These are phyloP conservation scores for Probosciger aterrimus DNA, from an alignment of 2,113 vertebrate species.

Conservation along the genomic window DNA sequence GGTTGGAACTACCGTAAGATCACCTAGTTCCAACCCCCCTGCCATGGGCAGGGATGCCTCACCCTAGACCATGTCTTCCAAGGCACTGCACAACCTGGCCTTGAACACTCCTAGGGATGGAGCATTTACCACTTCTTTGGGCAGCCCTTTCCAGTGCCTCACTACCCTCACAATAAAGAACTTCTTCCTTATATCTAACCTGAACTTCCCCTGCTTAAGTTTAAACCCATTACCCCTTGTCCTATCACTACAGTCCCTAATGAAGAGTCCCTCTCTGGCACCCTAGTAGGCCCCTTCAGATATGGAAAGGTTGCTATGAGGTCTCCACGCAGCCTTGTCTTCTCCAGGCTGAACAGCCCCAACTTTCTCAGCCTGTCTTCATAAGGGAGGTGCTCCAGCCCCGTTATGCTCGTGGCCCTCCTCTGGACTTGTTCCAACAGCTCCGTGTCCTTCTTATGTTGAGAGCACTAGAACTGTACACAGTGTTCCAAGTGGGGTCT, in stretches of 20 bases:
- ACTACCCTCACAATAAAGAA: not conserved
- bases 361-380: not conserved
- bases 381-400: not conserved
- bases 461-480: not conserved
- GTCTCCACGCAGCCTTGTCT: not conserved
- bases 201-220: not conserved
- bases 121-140: not conserved
- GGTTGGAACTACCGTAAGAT: not conserved
- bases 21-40: not conserved
- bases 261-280: not conserved
- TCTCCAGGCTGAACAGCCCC: not conserved
- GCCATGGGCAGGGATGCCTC: too few relatives aligned
- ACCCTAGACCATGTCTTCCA: not conserved
- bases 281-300: not conserved
- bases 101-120: not conserved
- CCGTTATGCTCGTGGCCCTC: not conserved
- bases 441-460: not conserved
- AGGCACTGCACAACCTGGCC: not conserved
- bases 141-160: not conserved
- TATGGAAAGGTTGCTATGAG: not conserved
- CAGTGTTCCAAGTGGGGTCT: not conserved
- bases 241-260: not conserved
- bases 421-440: not conserved
- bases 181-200: not conserved
- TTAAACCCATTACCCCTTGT: not conserved